A percentile compares a stretch with the other conserved stretches of the same genome.
These are phyloP conservation scores for Amblyraja radiata DNA, from an alignment of 2,797 vertebrate species.

Conservation along the genomic window DNA sequence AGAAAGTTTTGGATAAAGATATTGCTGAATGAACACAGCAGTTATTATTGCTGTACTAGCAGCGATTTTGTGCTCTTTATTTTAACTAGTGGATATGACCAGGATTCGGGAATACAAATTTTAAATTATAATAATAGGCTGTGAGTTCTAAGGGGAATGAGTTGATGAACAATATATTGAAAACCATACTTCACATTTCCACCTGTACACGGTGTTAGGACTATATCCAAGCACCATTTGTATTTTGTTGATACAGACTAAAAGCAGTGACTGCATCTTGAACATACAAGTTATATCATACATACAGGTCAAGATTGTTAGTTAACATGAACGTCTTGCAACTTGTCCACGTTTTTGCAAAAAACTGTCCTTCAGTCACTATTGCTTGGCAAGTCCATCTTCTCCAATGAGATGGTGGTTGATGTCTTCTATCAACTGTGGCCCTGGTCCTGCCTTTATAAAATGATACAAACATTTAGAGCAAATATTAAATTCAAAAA, in stretches of 20 bases:
- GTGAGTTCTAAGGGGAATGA: too few species aligned
- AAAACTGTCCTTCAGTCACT: constrained; percentile 47
- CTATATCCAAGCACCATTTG: background rate
- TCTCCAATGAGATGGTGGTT: constrained; percentile 68
- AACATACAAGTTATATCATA: background rate
- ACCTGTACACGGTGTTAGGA: too few species aligned
- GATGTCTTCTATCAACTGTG: constrained; percentile 61
- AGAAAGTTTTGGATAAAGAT: background rate
- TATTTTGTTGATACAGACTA: background rate
- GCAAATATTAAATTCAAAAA: background rate
- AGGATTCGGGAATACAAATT: background rate
- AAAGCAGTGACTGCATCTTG: background rate
- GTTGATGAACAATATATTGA: background rate
- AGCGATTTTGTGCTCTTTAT: background rate
- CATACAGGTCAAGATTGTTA: background rate
- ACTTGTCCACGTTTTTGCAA: background rate
- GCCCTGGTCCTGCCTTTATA: constrained; percentile 78
- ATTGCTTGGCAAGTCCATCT: constrained; percentile 65
- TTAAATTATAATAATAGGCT: background rate
- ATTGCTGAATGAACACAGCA: background rate
- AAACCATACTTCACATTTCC: background rate
- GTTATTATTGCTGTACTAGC: background rate
- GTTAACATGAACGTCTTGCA: background rate
- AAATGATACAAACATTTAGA: background rate
- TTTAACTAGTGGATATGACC: background rate